Conservation (phyloP, 1,140 invertebrate species). For the Drosophila oshimai region DNA sequence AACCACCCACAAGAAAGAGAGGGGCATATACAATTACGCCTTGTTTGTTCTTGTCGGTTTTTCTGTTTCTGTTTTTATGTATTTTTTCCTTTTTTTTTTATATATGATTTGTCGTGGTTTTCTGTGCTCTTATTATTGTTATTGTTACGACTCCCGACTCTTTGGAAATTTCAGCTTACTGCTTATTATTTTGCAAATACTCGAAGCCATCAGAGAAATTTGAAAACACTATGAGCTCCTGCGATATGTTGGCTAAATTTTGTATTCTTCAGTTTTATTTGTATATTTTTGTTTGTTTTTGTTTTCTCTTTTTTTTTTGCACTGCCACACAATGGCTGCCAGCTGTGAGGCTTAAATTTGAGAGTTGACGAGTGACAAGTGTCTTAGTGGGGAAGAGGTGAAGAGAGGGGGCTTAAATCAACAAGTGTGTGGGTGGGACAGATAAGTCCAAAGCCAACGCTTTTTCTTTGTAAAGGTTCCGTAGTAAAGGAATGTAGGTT, state of each 20-base stretch:
- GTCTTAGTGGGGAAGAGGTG: conserved; percentile 7
- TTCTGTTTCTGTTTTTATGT: conserved; percentile 1
- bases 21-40: conserved; percentile 49
- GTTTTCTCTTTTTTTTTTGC: neutral
- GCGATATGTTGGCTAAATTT: conserved; percentile 30
- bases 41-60: conserved; percentile 26
- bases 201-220: conserved; percentile 18
- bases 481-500: no score
- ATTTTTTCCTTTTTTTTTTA: neutral
- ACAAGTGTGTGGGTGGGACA: conserved; percentile 25
- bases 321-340: conserved; percentile 16
- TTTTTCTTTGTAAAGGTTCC: neutral
- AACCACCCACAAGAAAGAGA: conserved; percentile 3
- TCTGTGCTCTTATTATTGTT: conserved; percentile 33
- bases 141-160: conserved; percentile 51
- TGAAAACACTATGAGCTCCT: conserved; percentile 19
- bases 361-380: conserved; percentile 32
- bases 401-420: conserved; percentile 4
- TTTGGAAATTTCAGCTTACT: conserved; percentile 45
- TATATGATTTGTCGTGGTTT: no score
- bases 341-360: conserved; percentile 32
- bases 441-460: conserved; percentile 5
- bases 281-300: neutral
- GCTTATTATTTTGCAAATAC: conserved; percentile 63
- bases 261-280: conserved; percentile 4